A percentile compares a stretch with the other conserved stretches of the same genome.
phyloP scores from a whole-genome alignment of 2,113 vertebrate species.

The Erythrocebus patas region DNA sequence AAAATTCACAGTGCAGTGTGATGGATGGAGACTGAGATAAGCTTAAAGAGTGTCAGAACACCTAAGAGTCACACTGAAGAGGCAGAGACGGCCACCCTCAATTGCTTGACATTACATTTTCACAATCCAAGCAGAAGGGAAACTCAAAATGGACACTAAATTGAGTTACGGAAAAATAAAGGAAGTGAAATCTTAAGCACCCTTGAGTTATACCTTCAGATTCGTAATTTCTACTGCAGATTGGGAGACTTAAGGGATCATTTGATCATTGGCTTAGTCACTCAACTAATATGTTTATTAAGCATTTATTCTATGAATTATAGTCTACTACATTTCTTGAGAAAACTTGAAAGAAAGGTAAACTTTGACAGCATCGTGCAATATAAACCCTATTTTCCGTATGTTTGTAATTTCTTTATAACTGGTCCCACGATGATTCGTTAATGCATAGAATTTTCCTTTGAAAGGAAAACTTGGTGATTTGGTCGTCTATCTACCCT shows the following conservation, averaged over 20 bases:
- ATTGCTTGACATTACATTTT: background rate
- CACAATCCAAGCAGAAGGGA: background rate
- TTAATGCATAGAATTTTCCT: background rate
- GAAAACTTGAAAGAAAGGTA: background rate
- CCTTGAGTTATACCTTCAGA: background rate
- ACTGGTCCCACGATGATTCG: background rate
- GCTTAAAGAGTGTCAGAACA: background rate
- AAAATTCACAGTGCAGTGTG: background rate
- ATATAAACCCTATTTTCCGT: background rate
- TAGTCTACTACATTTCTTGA: background rate
- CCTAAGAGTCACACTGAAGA: background rate
- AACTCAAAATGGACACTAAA: background rate
- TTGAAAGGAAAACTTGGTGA: background rate
- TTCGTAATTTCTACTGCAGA: background rate
- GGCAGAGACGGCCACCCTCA: background rate
- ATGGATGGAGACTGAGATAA: background rate
- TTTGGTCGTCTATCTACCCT: background rate
- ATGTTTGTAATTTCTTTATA: constrained; percentile 25
- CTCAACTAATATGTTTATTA: background rate
- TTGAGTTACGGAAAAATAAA: background rate
- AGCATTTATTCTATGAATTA: background rate
- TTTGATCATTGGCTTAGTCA: background rate
- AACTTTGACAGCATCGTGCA: background rate
- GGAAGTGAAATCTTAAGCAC: background rate
- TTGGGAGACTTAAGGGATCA: constrained; percentile 8